These are phyloP conservation scores for Corythornis vintsioides DNA, from an alignment of 2,113 vertebrate species.

Conservation along the genomic window DNA sequence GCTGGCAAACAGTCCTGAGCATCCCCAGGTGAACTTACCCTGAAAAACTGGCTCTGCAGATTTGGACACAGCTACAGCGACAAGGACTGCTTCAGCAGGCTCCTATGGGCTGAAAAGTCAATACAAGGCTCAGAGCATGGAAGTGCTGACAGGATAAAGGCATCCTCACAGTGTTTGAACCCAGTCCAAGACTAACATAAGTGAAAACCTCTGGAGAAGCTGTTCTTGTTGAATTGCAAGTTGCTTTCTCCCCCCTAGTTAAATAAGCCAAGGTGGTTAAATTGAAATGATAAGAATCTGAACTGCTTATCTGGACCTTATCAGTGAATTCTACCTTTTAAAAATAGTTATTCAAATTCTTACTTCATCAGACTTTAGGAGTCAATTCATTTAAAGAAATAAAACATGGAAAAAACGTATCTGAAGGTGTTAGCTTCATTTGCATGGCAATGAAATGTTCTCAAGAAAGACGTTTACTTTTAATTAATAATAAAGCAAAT, in stretches of 20 bases:
- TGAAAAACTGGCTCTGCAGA: background rate
- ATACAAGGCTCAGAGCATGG: background rate
- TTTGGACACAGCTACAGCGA: background rate
- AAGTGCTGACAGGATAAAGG: constrained; percentile 61
- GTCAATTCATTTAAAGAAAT: constrained; percentile 29
- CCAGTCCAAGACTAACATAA: constrained; percentile 50
- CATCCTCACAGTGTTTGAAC: background rate
- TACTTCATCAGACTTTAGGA: constrained; percentile 55
- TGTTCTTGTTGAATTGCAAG: constrained; percentile 45
- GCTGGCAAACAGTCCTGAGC: background rate
- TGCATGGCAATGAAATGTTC: constrained; percentile 48
- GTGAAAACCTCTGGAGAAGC: constrained; percentile 48
- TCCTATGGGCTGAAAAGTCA: background rate
- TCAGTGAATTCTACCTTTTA: constrained; percentile 47
- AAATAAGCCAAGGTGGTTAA: constrained; percentile 43
- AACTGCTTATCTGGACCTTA: constrained; percentile 34
- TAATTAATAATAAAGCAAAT: constrained; percentile 57
- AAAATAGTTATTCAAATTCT: constrained; percentile 66
- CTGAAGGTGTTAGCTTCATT: constrained; percentile 41
- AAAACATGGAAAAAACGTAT: background rate
- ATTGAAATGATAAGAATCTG: constrained; percentile 54
- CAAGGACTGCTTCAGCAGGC: background rate
- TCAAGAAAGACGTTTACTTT: constrained; percentile 45
- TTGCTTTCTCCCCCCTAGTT: background rate
- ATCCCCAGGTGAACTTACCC: background rate